Evolutionary conservation across 2,888 invertebrate genomes (phyloP), one percentile per base, ranked within the genome.

Genomic region (Galerucella pusilla): DNA sequence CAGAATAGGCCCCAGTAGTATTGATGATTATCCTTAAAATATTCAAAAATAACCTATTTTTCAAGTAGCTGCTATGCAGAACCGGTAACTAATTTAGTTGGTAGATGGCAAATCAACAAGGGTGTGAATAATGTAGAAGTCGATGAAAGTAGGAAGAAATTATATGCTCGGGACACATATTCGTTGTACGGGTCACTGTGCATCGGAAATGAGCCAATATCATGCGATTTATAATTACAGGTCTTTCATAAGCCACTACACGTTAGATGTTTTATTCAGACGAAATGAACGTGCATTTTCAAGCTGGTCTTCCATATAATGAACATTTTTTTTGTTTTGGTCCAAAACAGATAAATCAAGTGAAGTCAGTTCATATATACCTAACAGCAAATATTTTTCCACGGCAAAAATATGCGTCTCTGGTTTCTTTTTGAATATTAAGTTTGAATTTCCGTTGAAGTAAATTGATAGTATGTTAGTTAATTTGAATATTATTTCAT

Each of bases 171-270:
- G 61, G 75, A 74, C 72, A 60, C 71, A 69, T 68, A 65, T 66
- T 73, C 66, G 63, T 71, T 68, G 60, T 76, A 61, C 71, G 68
- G 75, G 74, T 75, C 73, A 63, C 61, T 57, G 28, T 64, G 72
- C 65, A 74, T 74, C 68, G 61, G 65, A 72, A 75, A 78, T 68
- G 71, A 73, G 49, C 59, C 75, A 73, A 76, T 76, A 74, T 75
- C 78, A 78, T 78, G 78, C 78, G 74, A 76, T 74, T 78, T 76
- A 75, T 75, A 78, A 76, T 78, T 78, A 61, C 57, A 76, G 72
- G 68, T 76, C 68, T 71, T 71, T 67, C 28, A 68, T 54, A 67
- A 63, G 46, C 52, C 28, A 49, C 65, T 25, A 66, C 66, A 66
- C 68, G 70, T 63, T 66, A 68, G 67, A 75, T 75, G 71, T 71